A percentile compares a stretch with the other conserved stretches of the same genome.
These are phyloP conservation scores for Otocyon megalotis DNA, from an alignment of 2,113 vertebrate genomes.

Conservation along the genomic window DNA sequence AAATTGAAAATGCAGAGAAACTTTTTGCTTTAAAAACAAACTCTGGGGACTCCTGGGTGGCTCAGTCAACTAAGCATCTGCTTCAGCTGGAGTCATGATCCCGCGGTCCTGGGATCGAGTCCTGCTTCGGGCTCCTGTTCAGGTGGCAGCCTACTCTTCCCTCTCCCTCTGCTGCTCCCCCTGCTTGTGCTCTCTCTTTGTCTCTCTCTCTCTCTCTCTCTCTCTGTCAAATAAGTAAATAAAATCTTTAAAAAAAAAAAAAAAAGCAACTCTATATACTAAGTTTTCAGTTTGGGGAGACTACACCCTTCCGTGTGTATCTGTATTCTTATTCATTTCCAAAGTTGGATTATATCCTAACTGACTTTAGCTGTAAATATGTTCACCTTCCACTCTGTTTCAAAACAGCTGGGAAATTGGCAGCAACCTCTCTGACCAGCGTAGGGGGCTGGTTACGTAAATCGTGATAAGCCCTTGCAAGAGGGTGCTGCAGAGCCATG, in stretches of 20 bases:
- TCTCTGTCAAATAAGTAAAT: too few species aligned
- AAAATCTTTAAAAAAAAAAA: too few species aligned
- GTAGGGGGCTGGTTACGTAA: fast-evolving
- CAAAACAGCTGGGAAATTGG: not conserved
- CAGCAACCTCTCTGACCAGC: not conserved
- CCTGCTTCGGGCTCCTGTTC: too few species aligned
- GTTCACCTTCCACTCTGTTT: not conserved
- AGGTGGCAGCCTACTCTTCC: too few species aligned
- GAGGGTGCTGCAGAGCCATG: fast-evolving
- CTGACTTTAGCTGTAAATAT: not conserved
- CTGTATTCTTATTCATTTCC: not conserved
- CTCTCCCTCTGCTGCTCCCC: too few species aligned
- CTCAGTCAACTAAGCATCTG: too few species aligned
- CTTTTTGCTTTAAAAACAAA: not conserved
- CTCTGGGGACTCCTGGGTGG: not conserved
- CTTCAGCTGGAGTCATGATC: too few species aligned
- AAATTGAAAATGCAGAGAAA: not conserved
- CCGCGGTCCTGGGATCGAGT: too few species aligned
- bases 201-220: too few species aligned
- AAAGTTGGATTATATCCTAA: not conserved
- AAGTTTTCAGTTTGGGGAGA: fast-evolving
- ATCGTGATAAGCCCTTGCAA: fast-evolving
- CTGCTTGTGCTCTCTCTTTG: too few species aligned
- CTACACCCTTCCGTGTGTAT: fast-evolving
- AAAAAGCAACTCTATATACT: not conserved